These are phyloP conservation scores for Colletes gigas DNA, from an alignment of 1,140 invertebrate genomes.

Conservation along the genomic window DNA sequence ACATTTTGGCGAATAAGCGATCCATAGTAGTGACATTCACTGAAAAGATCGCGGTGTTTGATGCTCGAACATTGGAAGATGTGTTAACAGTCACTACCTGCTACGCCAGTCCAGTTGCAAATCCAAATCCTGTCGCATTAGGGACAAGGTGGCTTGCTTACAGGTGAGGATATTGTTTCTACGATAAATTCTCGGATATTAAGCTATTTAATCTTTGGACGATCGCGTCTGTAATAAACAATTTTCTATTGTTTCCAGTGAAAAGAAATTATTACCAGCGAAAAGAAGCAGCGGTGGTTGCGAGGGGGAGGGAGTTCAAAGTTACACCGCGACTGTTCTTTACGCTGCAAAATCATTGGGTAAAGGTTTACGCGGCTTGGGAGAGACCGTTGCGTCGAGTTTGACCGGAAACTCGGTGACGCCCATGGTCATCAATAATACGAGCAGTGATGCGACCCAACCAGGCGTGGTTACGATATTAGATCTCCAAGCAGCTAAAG, in stretches of 20 bases:
- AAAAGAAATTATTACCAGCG: conserved; percentile 90
- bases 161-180: conserved; percentile 63
- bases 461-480: conserved; percentile 94
- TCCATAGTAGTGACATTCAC: conserved; percentile 93
- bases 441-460: conserved; percentile 82
- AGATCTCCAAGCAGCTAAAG: conserved; percentile 86
- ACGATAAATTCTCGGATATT: background rate
- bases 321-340: conserved; percentile 96
- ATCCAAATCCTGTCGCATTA: conserved; percentile 94
- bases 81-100: conserved; percentile 93
- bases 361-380: conserved; percentile 91
- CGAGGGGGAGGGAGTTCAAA: conserved; percentile 88
- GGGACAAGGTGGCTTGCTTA: conserved; percentile 91
- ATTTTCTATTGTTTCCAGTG: conserved; percentile 81
- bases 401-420: conserved; percentile 86
- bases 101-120: conserved; percentile 91
- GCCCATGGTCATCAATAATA: conserved; percentile 73
- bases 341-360: conserved; percentile 96
- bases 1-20: conserved; percentile 91
- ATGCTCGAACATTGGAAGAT: conserved; percentile 93
- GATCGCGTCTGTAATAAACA: background rate
- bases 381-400: conserved; percentile 96
- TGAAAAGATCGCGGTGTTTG: conserved; percentile 95
- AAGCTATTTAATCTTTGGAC: background rate
- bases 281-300: conserved; percentile 94